Base-by-base conservation (phyloP, 2,888 invertebrate species). In the Trissonchulus latispiculum region DNA sequence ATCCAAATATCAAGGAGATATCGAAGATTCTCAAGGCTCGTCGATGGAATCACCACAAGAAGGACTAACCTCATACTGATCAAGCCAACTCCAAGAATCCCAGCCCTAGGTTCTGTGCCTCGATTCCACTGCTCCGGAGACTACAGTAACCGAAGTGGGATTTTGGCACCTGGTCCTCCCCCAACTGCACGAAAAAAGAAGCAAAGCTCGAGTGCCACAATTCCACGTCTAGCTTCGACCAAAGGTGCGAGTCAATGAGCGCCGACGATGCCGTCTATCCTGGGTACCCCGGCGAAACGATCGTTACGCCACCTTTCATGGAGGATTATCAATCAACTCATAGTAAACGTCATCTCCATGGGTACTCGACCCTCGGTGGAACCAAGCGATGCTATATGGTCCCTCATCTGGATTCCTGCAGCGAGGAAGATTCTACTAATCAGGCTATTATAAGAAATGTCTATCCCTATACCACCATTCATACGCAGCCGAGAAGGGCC, bases 381-480 rank as follows among this genome's bases (percentile, higher is more conserved):
- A n/a, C 48, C 8, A 48, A 48, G 23, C 8, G 8, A 23, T n/a
- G n/a, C n/a, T n/a, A n/a, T n/a, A n/a, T n/a, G n/a, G n/a, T n/a
- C n/a, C n/a, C n/a, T n/a, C 23, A 48, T 48, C 48, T 48, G 48
- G 48, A 48, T 15, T 15, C 8, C 48, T 8, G 23, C 48, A 48
- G 8, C 8, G 48, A 48, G 48, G 48, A 48, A 15, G n/a, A n/a
- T n/a, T n/a, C n/a, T n/a, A 15, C 48, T 23, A 48, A 48, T 23
- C 23, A 15, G 8, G 23, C 48, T 33, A 33, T 70, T 48, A n/a
- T 36, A 29, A 37, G 68, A 15, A 72, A 72, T 59, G 32, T 72
- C 8, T 72, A 66, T 32, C 72, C 72, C 36, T 72, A 72, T 59
- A 72, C 72, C 29, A 71, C 71, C n/a, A 29, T 72, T 15, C 23